Evolutionary conservation across 1,140 invertebrate genomes (phyloP).

Genomic region (Orchesella cincta): DNA sequence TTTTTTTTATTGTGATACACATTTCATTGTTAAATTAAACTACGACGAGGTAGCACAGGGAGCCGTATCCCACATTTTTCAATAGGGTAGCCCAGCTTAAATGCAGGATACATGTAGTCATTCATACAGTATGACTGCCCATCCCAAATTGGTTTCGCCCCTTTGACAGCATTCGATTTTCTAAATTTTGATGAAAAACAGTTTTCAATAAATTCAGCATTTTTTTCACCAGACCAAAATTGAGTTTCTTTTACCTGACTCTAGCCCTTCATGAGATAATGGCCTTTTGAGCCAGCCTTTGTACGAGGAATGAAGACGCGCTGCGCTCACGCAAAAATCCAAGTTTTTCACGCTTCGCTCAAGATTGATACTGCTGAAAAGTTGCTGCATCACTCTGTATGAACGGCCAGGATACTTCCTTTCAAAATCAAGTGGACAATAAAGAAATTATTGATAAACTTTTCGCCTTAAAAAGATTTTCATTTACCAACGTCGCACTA

Average conservation of each 20-base stretch:
- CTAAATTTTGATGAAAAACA: background rate
- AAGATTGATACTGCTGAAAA: slow-evolving; percentile 38
- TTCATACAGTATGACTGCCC: slow-evolving; percentile 37
- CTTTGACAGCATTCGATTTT: background rate
- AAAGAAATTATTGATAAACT: background rate
- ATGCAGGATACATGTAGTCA: slow-evolving; percentile 35
- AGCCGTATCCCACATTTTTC: slow-evolving; percentile 39
- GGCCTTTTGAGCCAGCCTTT: slow-evolving; percentile 44
- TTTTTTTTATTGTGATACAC: background rate
- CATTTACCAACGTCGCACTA: slow-evolving; percentile 36
- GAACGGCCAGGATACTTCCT: slow-evolving; percentile 43
- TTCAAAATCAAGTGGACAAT: too few relatives aligned
- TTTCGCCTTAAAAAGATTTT: background rate
- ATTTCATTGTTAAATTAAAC: background rate
- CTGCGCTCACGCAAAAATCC: slow-evolving; percentile 41
- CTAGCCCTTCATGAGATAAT: background rate
- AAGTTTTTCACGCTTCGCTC: slow-evolving; percentile 22
- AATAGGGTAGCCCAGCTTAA: slow-evolving; percentile 31
- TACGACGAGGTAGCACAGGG: background rate
- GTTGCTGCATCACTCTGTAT: slow-evolving; percentile 31
- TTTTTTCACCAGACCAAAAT: background rate
- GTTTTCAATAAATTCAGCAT: background rate
- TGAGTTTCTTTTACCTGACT: background rate
- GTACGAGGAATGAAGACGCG: slow-evolving; percentile 36
- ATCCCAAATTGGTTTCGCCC: slow-evolving; percentile 37